Evolutionary conservation across 2,888 invertebrate species (phyloP).

Genomic region (Athalia cordata): DNA sequence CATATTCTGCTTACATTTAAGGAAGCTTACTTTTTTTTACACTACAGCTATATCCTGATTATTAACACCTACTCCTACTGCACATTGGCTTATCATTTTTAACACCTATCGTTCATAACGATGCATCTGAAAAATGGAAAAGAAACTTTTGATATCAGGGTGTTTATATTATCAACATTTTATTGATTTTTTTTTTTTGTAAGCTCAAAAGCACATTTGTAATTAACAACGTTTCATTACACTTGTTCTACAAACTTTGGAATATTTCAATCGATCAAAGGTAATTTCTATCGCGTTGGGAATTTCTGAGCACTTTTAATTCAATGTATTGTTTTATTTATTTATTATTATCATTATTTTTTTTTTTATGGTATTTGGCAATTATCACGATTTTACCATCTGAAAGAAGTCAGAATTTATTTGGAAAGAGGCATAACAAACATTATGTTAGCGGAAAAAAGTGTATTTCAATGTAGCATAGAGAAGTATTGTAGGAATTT

Average conservation of each 20-base stretch:
- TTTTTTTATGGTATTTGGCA: constrained; percentile 4
- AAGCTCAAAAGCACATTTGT: constrained; percentile 13
- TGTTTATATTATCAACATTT: constrained; percentile 10
- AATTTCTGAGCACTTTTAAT: constrained; percentile 15
- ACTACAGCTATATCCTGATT: constrained; percentile 38
- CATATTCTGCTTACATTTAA: constrained; percentile 29
- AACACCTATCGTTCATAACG: constrained; percentile 25
- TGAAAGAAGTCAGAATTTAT: neutral
- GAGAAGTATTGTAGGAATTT: constrained; percentile 40
- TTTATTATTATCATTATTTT: neutral
- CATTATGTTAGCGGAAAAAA: constrained; percentile 25
- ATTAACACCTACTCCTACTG: constrained; percentile 41
- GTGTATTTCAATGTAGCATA: constrained; percentile 40
- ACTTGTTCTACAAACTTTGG: neutral
- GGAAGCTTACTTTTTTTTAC: constrained; percentile 42
- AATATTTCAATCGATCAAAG: constrained; percentile 1
- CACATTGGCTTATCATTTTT: constrained; percentile 43
- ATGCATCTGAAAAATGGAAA: constrained; percentile 29
- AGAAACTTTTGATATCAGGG: constrained; percentile 1
- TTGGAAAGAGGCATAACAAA: constrained; percentile 4
- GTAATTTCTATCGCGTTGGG: constrained; percentile 2
- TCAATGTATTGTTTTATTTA: neutral
- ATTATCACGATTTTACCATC: neutral
- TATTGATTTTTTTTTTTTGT: constrained; percentile 16
- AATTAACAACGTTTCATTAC: constrained; percentile 8